Evolutionary conservation across 2,797 vertebrate species (phyloP).

Genomic region (Oryzias dopingdopingensis): DNA sequence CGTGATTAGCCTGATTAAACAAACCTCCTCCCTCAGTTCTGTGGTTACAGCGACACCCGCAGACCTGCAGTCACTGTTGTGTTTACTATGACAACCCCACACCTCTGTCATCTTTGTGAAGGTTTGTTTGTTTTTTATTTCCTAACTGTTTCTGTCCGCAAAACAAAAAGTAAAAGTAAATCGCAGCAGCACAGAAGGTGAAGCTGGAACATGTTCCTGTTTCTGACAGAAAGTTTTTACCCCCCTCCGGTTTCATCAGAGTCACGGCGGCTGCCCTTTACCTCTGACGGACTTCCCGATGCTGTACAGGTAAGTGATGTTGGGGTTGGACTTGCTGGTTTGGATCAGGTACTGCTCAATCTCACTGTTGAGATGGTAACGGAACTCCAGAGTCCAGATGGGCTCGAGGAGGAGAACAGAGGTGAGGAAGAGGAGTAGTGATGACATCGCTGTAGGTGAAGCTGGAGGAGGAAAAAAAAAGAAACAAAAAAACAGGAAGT

Average conservation of each 20-base stretch:
- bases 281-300: slow-evolving; percentile 66
- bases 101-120: neutral
- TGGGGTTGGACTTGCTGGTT: slow-evolving; percentile 36
- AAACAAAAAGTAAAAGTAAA: neutral
- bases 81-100: slow-evolving; percentile 17
- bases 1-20: slow-evolving; percentile 48
- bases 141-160: neutral
- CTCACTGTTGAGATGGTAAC: slow-evolving; percentile 60
- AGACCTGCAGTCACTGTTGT: slow-evolving; percentile 6
- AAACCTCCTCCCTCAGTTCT: slow-evolving; percentile 7
- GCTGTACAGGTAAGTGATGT: slow-evolving; percentile 70
- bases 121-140: neutral
- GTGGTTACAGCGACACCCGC: slow-evolving; percentile 17
- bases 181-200: no score
- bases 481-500: neutral
- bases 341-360: slow-evolving; percentile 48
- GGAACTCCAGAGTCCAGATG: slow-evolving; percentile 44
- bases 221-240: no score
- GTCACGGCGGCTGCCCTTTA: slow-evolving; percentile 8
- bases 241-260: neutral
- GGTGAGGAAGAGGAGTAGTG: slow-evolving; percentile 25
- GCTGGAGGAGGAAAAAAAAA: slow-evolving; percentile 14
- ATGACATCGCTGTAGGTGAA: slow-evolving; percentile 42
- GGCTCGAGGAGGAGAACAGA: slow-evolving; percentile 16
- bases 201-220: no score